Evolutionary conservation across 2,797 vertebrate genomes (phyloP).

Genomic region (Thalassophryne amazonica): DNA sequence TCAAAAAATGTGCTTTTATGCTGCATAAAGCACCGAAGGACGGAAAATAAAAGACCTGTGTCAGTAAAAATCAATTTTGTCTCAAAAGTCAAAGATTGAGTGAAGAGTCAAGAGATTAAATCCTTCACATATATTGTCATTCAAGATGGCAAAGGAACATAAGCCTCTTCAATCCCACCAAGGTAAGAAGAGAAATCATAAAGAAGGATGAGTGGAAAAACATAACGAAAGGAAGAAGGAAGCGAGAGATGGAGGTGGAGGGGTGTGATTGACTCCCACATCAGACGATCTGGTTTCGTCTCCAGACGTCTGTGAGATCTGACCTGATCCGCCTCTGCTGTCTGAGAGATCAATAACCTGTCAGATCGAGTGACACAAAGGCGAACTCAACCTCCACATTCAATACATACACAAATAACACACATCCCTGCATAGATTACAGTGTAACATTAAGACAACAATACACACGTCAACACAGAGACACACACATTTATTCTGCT

Average conservation of each 20-base stretch:
- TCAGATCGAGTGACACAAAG: neutral
- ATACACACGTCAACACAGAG: neutral
- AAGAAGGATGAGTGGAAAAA: no score
- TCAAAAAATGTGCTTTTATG: neutral
- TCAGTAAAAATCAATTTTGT: no score
- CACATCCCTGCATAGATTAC: neutral
- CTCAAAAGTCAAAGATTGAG: no score
- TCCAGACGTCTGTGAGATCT: neutral
- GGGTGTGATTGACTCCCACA: constrained; percentile 4
- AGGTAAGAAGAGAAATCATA: no score
- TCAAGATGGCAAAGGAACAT: no score
- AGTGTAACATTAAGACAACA: neutral
- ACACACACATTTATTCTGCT: neutral
- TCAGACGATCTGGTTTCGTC: constrained; percentile 5
- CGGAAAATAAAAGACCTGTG: accelerated
- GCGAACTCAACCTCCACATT: constrained; percentile 35
- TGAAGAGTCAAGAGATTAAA: no score
- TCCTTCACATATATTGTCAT: no score
- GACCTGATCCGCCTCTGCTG: neutral
- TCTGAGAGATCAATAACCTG: constrained; percentile 32
- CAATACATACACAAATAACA: constrained; percentile 16
- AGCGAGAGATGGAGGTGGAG: neutral
- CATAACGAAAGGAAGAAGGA: no score
- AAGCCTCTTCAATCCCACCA: no score
- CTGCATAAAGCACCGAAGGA: neutral